These are phyloP conservation scores for Volucella zonaria DNA, from an alignment of 2,888 invertebrate species.

Conservation along the genomic window DNA sequence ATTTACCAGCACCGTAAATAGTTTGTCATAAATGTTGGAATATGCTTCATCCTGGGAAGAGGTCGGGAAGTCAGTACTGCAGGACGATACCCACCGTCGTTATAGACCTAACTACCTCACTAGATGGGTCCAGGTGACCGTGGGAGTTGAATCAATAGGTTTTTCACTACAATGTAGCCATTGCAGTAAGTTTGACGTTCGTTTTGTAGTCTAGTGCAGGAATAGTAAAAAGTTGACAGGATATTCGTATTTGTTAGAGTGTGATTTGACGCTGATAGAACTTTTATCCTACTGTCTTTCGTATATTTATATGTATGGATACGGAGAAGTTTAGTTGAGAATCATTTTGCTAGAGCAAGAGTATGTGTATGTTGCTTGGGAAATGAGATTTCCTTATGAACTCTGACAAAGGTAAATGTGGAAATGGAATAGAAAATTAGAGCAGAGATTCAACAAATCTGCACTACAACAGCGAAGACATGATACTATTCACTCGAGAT, in stretches of 20 bases:
- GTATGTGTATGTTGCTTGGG: no score
- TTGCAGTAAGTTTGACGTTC: constrained; percentile 57
- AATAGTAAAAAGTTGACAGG: constrained; percentile 23
- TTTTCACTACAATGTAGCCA: constrained; percentile 62
- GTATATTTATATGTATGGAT: constrained; percentile 2
- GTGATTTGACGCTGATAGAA: constrained; percentile 53
- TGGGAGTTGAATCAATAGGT: constrained; percentile 56
- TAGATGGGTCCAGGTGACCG: constrained; percentile 9
- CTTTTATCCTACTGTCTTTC: neutral
- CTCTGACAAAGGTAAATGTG: no score
- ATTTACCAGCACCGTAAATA: constrained; percentile 60
- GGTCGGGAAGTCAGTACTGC: neutral
- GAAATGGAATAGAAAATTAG: no score
- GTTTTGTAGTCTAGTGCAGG: constrained; percentile 17
- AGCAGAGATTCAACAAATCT: no score
- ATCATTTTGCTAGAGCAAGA: no score
- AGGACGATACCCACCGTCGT: constrained; percentile 10
- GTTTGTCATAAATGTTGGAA: constrained; percentile 68
- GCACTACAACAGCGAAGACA: no score
- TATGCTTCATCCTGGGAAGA: constrained; percentile 57
- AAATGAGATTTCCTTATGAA: no score
- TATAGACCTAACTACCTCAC: constrained; percentile 33
- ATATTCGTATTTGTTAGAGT: constrained; percentile 23
- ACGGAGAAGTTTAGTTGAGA: constrained; percentile 20
- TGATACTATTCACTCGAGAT: no score